Percentiles rank a stretch among this genome's conserved stretches.
These are phyloP conservation scores for human (Homo sapiens) DNA, from an alignment of 2,113 vertebrate species.

Conservation along the genomic window DNA sequence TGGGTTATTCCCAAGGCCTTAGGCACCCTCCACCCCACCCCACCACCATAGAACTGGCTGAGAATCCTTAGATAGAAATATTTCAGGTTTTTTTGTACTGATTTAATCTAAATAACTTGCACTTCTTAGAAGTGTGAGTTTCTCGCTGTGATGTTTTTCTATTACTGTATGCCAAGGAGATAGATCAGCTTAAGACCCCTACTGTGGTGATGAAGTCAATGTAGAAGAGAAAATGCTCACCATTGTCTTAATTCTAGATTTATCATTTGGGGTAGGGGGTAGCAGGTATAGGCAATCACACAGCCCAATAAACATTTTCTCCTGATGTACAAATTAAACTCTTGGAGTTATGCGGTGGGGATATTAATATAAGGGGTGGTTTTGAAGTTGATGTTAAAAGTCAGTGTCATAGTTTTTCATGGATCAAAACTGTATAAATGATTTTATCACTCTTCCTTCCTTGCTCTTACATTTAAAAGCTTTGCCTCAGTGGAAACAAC, in stretches of 20 bases:
- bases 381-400: conserved; percentile 27
- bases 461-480: background rate
- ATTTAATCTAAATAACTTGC: background rate
- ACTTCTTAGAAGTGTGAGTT: background rate
- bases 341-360: background rate
- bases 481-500: background rate
- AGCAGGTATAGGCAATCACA: background rate
- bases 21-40: background rate
- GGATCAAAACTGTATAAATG: background rate
- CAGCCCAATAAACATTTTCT: background rate
- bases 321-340: conserved; percentile 17
- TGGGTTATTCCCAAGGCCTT: background rate
- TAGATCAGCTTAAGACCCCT: background rate
- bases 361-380: background rate
- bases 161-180: background rate
- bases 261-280: background rate
- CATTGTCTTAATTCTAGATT: conserved; percentile 9
- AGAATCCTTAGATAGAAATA: background rate
- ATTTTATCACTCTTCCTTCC: background rate
- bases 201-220: background rate
- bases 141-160: conserved; percentile 1
- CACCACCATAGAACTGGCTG: background rate
- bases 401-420: conserved; percentile 11
- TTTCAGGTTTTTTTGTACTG: background rate
- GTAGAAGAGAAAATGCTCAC: background rate